Evolutionary conservation across 2,888 invertebrate species (phyloP), one percentile per base, ranked within the genome.

Genomic region (Sericinus montela): DNA sequence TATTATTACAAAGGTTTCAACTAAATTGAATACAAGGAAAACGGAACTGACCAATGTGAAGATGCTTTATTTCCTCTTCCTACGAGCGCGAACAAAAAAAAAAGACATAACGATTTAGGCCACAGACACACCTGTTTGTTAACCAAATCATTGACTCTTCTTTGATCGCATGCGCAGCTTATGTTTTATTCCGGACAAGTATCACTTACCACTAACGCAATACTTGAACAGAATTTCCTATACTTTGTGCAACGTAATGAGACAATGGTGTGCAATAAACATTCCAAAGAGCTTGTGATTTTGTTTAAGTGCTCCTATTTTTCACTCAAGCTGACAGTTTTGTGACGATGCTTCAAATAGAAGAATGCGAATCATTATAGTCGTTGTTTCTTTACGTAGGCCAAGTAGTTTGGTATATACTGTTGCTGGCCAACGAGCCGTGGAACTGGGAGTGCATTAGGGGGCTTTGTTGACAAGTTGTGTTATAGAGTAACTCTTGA

Each of bases 391-490:
- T 49, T 44, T 40, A 35, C 9, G 16, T 30, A 8, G 3, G 19
- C 19, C n/a, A n/a, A n/a, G n/a, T 19, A 19, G 19, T 3, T 19
- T 3, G 19, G 19, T 19, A 19, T 7, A 5, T 8, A 16, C 19
- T 19, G 36, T 4, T 23, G 35, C n/a, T 23, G 36, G 14, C 30
- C 36, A 45, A 8, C 36, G 36, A 40, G 29, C 45, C 40, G 19
- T 50, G 45, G 11, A 45, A 45, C 29, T 49, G 29, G 40, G 50
- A 45, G 19, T 19, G 45, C 30, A 44, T 15, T 19, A 41, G 13
- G 30, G 35, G 13, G 6, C 29, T 29, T 48, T 48, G 34, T 34
- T 43, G 14, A 13, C 10, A 30, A 11, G 3, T 10, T 30, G 10
- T 30, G 7, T 8, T 7, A 6, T 25, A 19, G n/a, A 3, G 19